phyloP scores from a whole-genome alignment of 37 sponge, comb jelly and placozoan genomes.

The Bolinopsis microptera region DNA sequence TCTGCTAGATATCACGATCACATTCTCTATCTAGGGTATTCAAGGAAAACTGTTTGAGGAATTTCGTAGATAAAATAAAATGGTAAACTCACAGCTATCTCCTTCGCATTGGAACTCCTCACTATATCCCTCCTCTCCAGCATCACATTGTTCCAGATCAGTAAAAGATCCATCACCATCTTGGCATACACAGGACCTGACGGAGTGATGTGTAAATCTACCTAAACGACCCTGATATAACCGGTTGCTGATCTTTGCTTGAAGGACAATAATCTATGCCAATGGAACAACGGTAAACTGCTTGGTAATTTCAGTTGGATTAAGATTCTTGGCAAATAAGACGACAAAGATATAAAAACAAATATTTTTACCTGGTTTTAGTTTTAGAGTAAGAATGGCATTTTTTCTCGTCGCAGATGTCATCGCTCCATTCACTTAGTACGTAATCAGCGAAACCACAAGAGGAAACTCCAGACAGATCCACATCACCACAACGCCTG shows the following conservation, averaged over 20 bases:
- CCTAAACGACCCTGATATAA: too few relatives aligned
- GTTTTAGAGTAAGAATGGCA: slow-evolving; percentile 18
- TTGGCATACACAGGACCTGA: background rate
- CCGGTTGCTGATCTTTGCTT: too few relatives aligned
- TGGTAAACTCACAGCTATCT: background rate
- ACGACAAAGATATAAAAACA: too few relatives aligned
- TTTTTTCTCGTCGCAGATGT: background rate
- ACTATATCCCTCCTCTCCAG: background rate
- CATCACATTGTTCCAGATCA: background rate
- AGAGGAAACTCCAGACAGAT: background rate
- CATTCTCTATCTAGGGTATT: too few relatives aligned
- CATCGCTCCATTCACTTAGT: background rate
- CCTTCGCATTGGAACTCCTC: background rate
- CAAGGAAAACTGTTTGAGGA: too few relatives aligned
- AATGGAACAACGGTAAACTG: too few relatives aligned
- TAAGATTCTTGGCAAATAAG: too few relatives aligned
- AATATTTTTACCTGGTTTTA: background rate
- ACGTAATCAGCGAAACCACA: background rate
- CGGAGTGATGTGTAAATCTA: too few relatives aligned
- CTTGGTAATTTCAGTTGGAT: too few relatives aligned
- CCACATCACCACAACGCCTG: background rate
- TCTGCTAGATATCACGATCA: too few relatives aligned
- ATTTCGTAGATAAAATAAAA: background rate
- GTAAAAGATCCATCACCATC: background rate
- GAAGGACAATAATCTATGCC: too few relatives aligned